phyloP scores from a whole-genome alignment of 2,797 vertebrate species.

The Staurois parvus region DNA sequence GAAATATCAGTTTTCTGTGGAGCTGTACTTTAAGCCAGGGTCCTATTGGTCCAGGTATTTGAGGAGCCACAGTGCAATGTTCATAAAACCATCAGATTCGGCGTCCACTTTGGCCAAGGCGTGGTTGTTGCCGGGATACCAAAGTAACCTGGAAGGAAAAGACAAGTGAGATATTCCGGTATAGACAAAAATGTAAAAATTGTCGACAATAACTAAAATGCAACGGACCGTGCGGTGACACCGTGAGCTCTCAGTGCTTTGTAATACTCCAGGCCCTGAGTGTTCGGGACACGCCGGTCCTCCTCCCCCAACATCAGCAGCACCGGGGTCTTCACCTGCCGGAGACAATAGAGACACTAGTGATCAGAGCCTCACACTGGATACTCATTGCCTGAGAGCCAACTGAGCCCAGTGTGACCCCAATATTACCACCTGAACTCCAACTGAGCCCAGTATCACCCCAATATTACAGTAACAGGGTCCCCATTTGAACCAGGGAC shows the following conservation, averaged over 20 bases:
- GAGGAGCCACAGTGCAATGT: constrained; percentile 87
- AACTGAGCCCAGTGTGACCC: no score
- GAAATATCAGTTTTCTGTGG: background rate
- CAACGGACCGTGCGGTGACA: constrained; percentile 85
- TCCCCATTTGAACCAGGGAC: no score
- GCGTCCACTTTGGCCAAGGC: constrained; percentile 89
- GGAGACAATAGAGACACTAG: background rate
- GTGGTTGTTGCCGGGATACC: constrained; percentile 92
- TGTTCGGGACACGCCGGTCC: constrained; percentile 90
- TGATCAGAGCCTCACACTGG: no score
- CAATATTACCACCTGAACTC: no score
- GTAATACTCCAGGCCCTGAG: constrained; percentile 94
- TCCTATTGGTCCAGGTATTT: constrained; percentile 77
- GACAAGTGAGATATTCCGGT: no score
- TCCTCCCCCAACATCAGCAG: constrained; percentile 90
- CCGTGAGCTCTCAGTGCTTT: constrained; percentile 85
- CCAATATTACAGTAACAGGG: no score
- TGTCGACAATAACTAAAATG: no score
- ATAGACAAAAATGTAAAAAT: no score
- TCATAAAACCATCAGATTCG: constrained; percentile 93
- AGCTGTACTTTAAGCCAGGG: background rate
- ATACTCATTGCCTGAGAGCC: no score
- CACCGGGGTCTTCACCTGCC: constrained; percentile 88
- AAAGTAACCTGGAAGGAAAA: constrained; percentile 81
- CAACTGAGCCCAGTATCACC: no score